A percentile compares a stretch with the other conserved stretches of the same genome.
Conservation (phyloP, 2,797 vertebrate genomes). For the Sebastes hubbsi region DNA sequence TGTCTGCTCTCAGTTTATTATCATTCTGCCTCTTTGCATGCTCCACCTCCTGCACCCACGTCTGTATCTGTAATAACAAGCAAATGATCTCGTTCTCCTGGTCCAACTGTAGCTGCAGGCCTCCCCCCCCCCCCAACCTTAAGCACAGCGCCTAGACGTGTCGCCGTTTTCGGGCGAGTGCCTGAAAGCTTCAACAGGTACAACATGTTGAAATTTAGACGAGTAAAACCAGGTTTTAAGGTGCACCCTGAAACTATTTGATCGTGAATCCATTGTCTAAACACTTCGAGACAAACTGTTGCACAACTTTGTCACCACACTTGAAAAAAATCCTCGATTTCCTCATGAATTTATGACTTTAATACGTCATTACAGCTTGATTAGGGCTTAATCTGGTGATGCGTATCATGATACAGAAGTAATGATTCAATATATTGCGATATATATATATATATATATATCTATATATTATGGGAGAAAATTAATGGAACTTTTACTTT, state of each 20-base stretch:
- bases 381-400: too few relatives aligned
- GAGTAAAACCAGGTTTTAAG: conserved; percentile 42
- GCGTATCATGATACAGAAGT: too few relatives aligned
- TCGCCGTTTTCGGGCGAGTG: neutral
- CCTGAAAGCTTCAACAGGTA: neutral
- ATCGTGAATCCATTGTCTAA: neutral
- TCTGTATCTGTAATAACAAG: conserved; percentile 27
- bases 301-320: neutral
- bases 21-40: conserved; percentile 18
- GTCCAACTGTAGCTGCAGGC: conserved; percentile 32
- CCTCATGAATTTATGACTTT: neutral
- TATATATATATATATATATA: too few relatives aligned
- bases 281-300: conserved; percentile 25
- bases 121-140: neutral
- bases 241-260: conserved; percentile 23
- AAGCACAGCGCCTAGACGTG: neutral
- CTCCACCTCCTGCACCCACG: conserved; percentile 3
- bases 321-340: neutral
- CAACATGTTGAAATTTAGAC: conserved; percentile 18
- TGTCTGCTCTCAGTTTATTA: conserved; percentile 44
- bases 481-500: too few relatives aligned
- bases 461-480: too few relatives aligned
- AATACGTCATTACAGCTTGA: neutral
- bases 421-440: too few relatives aligned
- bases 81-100: conserved; percentile 54